phyloP scores from a whole-genome alignment of 30 jellyfish, hydroid and myxozoan genomes.

The Sanderia malayensis region DNA sequence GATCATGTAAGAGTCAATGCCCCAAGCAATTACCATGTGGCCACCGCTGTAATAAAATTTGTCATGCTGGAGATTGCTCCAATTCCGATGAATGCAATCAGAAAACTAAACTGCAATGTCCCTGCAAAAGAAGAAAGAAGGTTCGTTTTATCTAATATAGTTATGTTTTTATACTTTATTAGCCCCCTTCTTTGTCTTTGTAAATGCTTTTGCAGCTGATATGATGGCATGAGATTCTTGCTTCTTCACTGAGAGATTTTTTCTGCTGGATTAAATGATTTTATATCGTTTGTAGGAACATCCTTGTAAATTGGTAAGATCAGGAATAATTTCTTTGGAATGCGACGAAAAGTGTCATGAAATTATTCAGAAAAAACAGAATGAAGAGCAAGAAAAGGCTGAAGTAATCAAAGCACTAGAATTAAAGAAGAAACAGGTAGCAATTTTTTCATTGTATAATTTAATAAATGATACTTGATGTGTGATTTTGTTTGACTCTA shows the following conservation, averaged over 20 bases:
- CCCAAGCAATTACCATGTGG: conserved; percentile 71
- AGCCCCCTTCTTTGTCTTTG: background rate
- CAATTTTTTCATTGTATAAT: background rate
- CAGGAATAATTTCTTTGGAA: conserved; percentile 30
- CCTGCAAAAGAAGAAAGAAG: conserved; percentile 82
- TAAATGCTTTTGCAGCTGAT: background rate
- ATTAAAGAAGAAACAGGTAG: conserved; percentile 68
- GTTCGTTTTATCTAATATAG: conserved; percentile 12
- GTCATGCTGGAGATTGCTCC: conserved; percentile 76
- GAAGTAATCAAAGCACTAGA: conserved; percentile 62
- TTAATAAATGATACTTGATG: background rate
- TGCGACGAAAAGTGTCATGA: conserved; percentile 85
- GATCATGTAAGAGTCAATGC: conserved; percentile 70
- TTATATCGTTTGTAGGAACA: conserved; percentile 44
- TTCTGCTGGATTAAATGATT: background rate
- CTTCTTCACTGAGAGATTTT: background rate
- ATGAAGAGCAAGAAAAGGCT: conserved; percentile 41
- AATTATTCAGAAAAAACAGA: conserved; percentile 15
- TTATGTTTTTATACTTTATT: no score
- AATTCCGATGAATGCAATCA: conserved; percentile 48
- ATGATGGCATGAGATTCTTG: background rate
- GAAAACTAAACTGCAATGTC: conserved; percentile 55
- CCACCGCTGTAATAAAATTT: conserved; percentile 61
- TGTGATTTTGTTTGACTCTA: background rate
- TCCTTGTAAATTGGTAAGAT: conserved; percentile 42